Evolutionary conservation across 2,888 invertebrate species (phyloP).

Genomic region (Rhopalosiphum nymphaeae): DNA sequence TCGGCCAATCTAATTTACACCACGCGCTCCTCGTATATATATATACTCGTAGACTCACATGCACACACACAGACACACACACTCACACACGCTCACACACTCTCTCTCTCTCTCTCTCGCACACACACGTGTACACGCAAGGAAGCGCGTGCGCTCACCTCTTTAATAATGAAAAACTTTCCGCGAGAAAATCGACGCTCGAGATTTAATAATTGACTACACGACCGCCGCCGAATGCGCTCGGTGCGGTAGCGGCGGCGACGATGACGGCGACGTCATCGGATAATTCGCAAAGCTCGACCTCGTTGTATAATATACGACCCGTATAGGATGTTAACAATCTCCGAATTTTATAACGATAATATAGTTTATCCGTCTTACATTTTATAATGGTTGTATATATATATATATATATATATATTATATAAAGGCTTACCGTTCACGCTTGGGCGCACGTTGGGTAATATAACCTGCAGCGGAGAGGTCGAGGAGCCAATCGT

Average conservation of each 20-base stretch:
- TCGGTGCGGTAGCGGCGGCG: constrained; percentile 28
- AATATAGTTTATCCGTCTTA: neutral
- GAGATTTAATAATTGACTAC: constrained; percentile 63
- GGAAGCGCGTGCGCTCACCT: neutral
- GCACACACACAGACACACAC: neutral
- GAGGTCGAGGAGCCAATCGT: neutral
- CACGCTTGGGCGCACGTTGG: neutral
- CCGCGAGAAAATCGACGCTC: constrained; percentile 60
- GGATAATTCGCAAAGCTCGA: neutral
- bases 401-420: no score
- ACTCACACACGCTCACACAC: neutral
- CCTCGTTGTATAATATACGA: neutral
- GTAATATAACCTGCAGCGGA: neutral
- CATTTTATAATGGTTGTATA: neutral
- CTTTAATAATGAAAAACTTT: constrained; percentile 64
- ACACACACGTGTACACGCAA: neutral
- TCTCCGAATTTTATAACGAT: neutral
- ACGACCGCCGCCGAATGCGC: neutral
- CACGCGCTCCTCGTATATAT: neutral
- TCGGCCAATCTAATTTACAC: constrained; percentile 64
- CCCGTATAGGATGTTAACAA: neutral
- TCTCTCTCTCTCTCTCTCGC: no score
- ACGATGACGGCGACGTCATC: constrained; percentile 19
- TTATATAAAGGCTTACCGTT: neutral
- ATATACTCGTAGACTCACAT: neutral